A percentile compares a stretch with the other conserved stretches of the same genome.
Conservation (phyloP, 2,113 vertebrate genomes). For the Chiloscyllium plagiosum region DNA sequence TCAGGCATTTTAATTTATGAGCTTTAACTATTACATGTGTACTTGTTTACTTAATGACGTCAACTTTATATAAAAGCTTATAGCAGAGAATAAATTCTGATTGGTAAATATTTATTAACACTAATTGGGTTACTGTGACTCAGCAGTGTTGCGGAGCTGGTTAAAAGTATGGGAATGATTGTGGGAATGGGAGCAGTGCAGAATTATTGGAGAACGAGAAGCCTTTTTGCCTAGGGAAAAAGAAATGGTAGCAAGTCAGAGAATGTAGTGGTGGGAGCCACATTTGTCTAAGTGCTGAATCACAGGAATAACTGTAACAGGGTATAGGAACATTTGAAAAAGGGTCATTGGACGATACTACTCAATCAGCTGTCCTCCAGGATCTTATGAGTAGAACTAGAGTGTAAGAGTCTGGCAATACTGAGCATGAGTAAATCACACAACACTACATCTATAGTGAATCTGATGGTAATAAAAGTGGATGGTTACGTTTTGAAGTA, state of each 20-base stretch:
- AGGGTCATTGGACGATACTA: not conserved
- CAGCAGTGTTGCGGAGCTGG: not conserved
- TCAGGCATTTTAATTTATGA: not conserved
- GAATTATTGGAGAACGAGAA: not conserved
- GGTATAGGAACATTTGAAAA: not conserved
- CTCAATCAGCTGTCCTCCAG: not conserved
- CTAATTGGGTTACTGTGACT: not conserved
- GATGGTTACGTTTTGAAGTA: not conserved
- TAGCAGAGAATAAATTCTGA: not conserved
- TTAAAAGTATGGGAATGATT: not conserved
- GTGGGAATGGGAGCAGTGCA: not conserved
- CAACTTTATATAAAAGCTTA: not conserved
- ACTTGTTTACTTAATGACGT: not conserved
- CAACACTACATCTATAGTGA: no score
- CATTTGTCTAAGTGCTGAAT: not conserved
- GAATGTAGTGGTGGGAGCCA: not conserved
- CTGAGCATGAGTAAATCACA: not conserved
- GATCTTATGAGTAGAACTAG: not conserved
- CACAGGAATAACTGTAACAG: not conserved
- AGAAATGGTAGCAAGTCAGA: not conserved
- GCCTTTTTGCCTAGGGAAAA: not conserved
- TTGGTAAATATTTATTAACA: not conserved
- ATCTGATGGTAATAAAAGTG: not conserved
- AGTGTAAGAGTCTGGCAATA: not conserved
- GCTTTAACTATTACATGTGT: not conserved